Conservation (phyloP, 2,113 vertebrate genomes). For the Lophius piscatorius region DNA sequence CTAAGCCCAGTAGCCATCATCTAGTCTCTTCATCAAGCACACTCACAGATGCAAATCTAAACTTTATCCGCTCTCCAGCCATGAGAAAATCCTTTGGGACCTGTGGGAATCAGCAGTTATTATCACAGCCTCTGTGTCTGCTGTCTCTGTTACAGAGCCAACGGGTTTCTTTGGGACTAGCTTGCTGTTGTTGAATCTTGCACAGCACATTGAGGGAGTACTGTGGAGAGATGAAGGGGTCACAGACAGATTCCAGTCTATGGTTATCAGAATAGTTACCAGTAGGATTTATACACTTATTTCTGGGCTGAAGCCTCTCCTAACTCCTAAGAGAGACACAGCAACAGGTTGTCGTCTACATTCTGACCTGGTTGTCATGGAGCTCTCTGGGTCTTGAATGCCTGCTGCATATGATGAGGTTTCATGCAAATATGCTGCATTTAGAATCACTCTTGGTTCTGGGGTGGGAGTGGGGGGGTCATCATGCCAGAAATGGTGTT, state of each 20-base stretch:
- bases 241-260: too few relatives aligned
- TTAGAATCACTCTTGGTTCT: too few relatives aligned
- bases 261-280: too few relatives aligned
- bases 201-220: conserved; percentile 16
- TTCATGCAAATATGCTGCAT: too few relatives aligned
- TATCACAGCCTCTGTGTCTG: conserved; percentile 57
- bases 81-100: conserved; percentile 71
- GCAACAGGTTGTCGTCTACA: conserved; percentile 15
- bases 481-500: too few relatives aligned
- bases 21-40: conserved; percentile 58
- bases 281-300: too few relatives aligned
- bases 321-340: background rate
- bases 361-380: too few relatives aligned
- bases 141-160: conserved; percentile 33
- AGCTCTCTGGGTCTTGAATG: too few relatives aligned
- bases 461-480: too few relatives aligned
- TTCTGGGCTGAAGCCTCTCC: too few relatives aligned
- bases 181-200: conserved; percentile 1
- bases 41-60: conserved; percentile 59
- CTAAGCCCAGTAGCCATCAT: conserved; percentile 66
- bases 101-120: conserved; percentile 68
- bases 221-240: conserved; percentile 10
- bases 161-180: conserved; percentile 15
- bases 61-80: conserved; percentile 53
- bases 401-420: too few relatives aligned